Evolutionary conservation across 1,140 invertebrate genomes (phyloP), one percentile per base, ranked within the genome.

Genomic region (Drosophila persimilis): DNA sequence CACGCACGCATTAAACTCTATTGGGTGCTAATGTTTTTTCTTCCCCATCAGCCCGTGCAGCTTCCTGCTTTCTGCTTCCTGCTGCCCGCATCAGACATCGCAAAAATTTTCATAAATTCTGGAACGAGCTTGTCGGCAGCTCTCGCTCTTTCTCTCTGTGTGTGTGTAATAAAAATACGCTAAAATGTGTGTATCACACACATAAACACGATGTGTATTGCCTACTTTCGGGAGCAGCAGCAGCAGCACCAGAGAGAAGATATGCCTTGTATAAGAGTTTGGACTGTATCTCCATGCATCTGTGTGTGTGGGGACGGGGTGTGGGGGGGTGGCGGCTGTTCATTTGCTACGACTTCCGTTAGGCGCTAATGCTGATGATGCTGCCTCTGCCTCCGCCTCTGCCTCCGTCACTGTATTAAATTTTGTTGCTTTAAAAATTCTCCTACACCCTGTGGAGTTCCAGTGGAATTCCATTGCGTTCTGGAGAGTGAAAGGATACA

Each of bases 11-110:
- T 88, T 85, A 84, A 85, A 84, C 76, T 86, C 64, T 86, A 86
- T 88, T 86, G 81, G 81, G 81, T 86, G 81, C 81, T 86, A 86
- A 86, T 86, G 81, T 88, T 86, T 80, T 86, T 48, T 77, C 54
- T 58, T 52, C 24, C 54, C 44, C 66, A 57, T 9, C 53, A 55
- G 11, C 31, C 41, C 24, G 3, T 26, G 41, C 3, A n/a, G 13
- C 35, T 13, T 39, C 35, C 35, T 39, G 35, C 35, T 39, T 11
- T 9, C 31, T 11, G 35, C 31, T 35, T 29, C 35, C 39, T 26
- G 20, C 47, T 45, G 26, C 55, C 67, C 43, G 60, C 69, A 70
- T 77, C 71, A 74, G 74, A 70, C 43, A 60, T 67, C 62, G 65
- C 45, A 61, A 64, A 86, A 86, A 86, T 86, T 85, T 85, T 85